Conservation (phyloP, 2,797 vertebrate genomes). For the Gephyroberyx darwinii region DNA sequence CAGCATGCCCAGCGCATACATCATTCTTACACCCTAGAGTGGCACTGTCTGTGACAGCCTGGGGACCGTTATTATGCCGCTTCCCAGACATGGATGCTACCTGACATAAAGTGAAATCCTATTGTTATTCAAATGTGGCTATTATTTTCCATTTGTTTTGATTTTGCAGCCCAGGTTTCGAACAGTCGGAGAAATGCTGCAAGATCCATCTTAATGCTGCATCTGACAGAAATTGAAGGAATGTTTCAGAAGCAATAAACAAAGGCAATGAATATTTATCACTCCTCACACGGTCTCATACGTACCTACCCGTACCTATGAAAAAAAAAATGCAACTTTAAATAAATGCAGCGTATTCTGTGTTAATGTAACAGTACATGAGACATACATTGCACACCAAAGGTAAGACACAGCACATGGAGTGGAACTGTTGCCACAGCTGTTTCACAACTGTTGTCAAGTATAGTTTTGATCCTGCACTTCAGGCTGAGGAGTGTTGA, state of each 20-base stretch:
- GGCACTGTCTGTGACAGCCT: constrained; percentile 46
- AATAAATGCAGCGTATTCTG: constrained; percentile 20
- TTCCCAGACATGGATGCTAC: constrained; percentile 40
- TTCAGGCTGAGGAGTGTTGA: constrained; percentile 36
- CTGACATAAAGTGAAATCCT: constrained; percentile 52
- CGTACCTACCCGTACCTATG: constrained; percentile 13
- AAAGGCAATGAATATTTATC: constrained; percentile 62
- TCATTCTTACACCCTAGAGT: constrained; percentile 51
- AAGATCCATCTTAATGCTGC: constrained; percentile 44
- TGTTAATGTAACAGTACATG: constrained; percentile 13
- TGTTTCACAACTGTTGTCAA: constrained; percentile 43
- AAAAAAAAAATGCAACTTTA: constrained; percentile 37
- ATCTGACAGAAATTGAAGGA: constrained; percentile 43
- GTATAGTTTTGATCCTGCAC: constrained; percentile 44
- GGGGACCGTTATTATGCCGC: constrained; percentile 44
- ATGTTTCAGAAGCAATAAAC: constrained; percentile 28
- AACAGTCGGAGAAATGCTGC: constrained; percentile 25
- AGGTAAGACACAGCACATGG: neutral
- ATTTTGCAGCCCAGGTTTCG: constrained; percentile 30
- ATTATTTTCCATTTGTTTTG: constrained; percentile 59
- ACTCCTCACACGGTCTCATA: constrained; percentile 23
- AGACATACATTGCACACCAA: neutral
- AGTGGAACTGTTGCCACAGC: constrained; percentile 36
- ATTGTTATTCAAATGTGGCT: constrained; percentile 54
- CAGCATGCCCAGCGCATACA: constrained; percentile 13